Percentiles rank a stretch among this genome's conserved stretches.
These are phyloP conservation scores for Anguilla japonica DNA, from an alignment of 2,113 vertebrate species.

Conservation along the genomic window DNA sequence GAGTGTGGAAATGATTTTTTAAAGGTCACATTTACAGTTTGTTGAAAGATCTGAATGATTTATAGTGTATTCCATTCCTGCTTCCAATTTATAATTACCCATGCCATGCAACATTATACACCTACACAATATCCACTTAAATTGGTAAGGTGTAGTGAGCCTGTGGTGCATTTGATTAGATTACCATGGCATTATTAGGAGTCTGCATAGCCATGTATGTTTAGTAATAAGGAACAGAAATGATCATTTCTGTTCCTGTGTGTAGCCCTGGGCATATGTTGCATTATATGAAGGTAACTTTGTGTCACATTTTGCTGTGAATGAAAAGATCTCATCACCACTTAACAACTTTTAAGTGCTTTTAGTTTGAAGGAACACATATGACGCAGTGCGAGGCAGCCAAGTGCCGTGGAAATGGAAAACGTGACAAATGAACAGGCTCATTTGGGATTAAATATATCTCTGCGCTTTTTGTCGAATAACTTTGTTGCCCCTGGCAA, in stretches of 20 bases:
- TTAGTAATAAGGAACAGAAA: not conserved
- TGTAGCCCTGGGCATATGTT: constrained; percentile 2
- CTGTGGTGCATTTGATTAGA: not conserved
- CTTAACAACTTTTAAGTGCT: not conserved
- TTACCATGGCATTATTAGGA: not conserved
- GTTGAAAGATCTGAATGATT: not conserved
- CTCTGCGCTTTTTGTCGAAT: not conserved
- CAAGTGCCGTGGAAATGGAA: not conserved
- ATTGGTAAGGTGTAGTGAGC: not conserved
- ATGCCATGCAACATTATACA: constrained; percentile 2
- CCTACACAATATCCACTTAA: not conserved
- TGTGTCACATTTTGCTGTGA: not conserved
- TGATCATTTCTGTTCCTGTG: not conserved
- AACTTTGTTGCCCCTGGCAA: not conserved
- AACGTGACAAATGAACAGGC: not conserved
- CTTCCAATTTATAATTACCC: not conserved
- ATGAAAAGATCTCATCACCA: constrained; percentile 2
- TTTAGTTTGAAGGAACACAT: not conserved
- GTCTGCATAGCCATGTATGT: not conserved
- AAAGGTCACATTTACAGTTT: constrained; percentile 1
- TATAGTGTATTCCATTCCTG: not conserved
- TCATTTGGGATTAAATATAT: not conserved
- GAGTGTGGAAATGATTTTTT: not conserved
- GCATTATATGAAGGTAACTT: not conserved
- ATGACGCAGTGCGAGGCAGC: not conserved